Conservation (phyloP, 2,888 invertebrate species). For the Girardia tigrina region DNA sequence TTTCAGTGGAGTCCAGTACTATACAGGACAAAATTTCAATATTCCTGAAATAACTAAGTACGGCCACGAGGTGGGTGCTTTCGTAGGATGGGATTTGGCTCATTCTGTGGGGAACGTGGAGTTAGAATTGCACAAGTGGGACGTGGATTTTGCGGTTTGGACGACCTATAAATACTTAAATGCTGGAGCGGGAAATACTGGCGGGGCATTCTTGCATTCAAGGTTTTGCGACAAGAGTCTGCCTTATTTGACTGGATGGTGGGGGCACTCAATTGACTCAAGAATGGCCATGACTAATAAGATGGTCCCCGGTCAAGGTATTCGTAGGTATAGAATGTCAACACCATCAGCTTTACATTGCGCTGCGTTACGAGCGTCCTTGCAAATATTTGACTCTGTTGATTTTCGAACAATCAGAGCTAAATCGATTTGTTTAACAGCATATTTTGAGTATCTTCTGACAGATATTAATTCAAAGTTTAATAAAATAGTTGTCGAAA, state of each 20-base stretch:
- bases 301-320: conserved; percentile 51
- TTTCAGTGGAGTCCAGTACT: conserved; percentile 55
- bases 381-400: conserved; percentile 50
- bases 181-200: conserved; percentile 53
- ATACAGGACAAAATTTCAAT: conserved; percentile 56
- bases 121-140: conserved; percentile 55
- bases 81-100: conserved; percentile 56
- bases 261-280: conserved; percentile 53
- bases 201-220: conserved; percentile 53
- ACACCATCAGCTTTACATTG: conserved; percentile 53
- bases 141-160: conserved; percentile 57
- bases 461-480: conserved; percentile 37
- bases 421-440: conserved; percentile 54
- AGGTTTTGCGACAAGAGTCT: conserved; percentile 45
- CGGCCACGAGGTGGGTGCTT: conserved; percentile 54
- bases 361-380: background rate
- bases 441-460: conserved; percentile 53
- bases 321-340: conserved; percentile 52
- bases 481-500: conserved; percentile 41
- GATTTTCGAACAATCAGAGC: conserved; percentile 47
- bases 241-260: conserved; percentile 55
- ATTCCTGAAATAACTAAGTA: conserved; percentile 53
- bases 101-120: conserved; percentile 56
- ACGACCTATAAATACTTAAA: conserved; percentile 56
- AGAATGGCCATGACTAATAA: conserved; percentile 54